Conservation (phyloP, 2,113 vertebrate species). For the Ictalurus furcatus region DNA sequence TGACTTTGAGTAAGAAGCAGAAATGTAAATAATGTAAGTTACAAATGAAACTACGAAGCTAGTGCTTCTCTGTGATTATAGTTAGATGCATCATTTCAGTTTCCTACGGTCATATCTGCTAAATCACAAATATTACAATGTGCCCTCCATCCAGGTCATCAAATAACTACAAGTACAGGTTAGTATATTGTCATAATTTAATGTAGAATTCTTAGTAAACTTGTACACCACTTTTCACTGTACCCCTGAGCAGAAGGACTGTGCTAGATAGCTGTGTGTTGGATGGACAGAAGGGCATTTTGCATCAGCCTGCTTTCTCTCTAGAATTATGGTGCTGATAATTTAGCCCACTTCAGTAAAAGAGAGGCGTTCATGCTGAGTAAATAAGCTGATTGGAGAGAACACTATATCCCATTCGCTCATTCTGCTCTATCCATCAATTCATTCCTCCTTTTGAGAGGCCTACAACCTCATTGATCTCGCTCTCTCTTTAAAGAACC, state of each 20-base stretch:
- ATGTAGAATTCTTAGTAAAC: background rate
- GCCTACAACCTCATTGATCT: constrained; percentile 39
- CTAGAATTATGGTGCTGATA: constrained; percentile 54
- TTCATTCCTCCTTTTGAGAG: constrained; percentile 39
- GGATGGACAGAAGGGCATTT: constrained; percentile 48
- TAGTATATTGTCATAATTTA: background rate
- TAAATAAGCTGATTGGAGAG: constrained; percentile 59
- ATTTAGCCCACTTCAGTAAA: constrained; percentile 57
- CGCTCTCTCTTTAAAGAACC: constrained; percentile 35
- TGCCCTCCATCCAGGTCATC: background rate
- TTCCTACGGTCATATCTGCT: background rate
- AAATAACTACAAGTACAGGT: background rate
- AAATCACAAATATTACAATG: background rate
- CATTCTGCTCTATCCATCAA: constrained; percentile 45
- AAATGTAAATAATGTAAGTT: background rate
- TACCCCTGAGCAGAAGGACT: background rate
- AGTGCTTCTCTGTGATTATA: background rate
- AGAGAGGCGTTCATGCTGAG: constrained; percentile 53
- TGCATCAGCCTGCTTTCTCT: constrained; percentile 46
- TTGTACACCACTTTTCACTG: background rate
- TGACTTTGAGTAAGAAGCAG: background rate
- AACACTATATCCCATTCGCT: constrained; percentile 52
- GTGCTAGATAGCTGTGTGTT: background rate
- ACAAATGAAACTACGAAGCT: background rate
- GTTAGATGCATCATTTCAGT: background rate